These are phyloP conservation scores for Sinella curviseta DNA, from an alignment of 1,140 invertebrate genomes.

Conservation along the genomic window DNA sequence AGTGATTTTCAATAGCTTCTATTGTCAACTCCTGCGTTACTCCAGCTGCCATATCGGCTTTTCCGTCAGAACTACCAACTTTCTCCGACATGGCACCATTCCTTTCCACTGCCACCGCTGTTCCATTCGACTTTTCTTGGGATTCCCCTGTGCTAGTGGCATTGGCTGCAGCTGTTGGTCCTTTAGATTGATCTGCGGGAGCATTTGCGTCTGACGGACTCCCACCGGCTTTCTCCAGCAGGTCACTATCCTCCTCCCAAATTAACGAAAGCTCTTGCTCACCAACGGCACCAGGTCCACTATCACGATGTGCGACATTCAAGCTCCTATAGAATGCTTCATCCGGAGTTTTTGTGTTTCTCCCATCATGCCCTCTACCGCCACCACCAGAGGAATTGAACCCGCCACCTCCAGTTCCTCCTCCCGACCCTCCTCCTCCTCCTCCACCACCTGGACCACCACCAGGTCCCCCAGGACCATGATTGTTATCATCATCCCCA, in stretches of 20 bases:
- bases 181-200: not conserved
- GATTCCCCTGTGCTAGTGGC: no score
- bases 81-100: not conserved
- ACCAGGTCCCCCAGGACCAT: not conserved
- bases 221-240: conserved; percentile 39
- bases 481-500: conserved; percentile 19
- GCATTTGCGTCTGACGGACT: conserved; percentile 14
- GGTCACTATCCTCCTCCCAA: conserved; percentile 66
- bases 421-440: not conserved
- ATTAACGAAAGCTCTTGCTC: conserved; percentile 72
- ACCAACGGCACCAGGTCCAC: conserved; percentile 56
- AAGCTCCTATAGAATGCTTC: conserved; percentile 86
- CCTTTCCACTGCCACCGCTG: not conserved
- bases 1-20: conserved; percentile 43
- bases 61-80: conserved; percentile 11
- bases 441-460: not conserved
- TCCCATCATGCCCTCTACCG: conserved; percentile 27
- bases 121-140: not conserved
- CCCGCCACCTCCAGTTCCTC: not conserved
- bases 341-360: conserved; percentile 62
- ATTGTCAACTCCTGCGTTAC: conserved; percentile 40
- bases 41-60: not conserved
- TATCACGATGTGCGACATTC: conserved; percentile 81
- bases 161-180: not conserved
- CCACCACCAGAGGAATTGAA: not conserved